Evolutionary conservation across 2,888 invertebrate species (phyloP).

Genomic region (Phasia obesa): DNA sequence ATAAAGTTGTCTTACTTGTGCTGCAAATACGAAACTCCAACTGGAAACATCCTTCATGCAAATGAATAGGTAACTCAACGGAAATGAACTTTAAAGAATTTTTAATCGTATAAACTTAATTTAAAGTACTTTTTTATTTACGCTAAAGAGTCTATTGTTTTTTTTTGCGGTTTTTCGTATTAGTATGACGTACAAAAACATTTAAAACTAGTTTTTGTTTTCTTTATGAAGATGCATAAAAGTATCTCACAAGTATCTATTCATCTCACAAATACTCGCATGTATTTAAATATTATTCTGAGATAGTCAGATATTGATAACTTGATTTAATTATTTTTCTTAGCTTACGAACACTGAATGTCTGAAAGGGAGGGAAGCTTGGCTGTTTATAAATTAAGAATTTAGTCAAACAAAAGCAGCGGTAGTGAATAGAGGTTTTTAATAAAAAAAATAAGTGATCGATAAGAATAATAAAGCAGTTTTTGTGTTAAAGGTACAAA

Average conservation of each 20-base stretch:
- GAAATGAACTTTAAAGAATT: too few species aligned
- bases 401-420: conserved; percentile 66
- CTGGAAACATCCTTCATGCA: too few species aligned
- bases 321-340: conserved; percentile 59
- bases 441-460: conserved; percentile 29
- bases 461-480: conserved; percentile 13
- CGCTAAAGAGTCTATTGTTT: background rate
- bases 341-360: conserved; percentile 37
- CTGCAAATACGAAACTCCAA: too few species aligned
- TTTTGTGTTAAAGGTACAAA: conserved; percentile 47
- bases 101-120: background rate
- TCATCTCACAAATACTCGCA: background rate
- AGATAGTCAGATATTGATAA: conserved; percentile 62
- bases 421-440: conserved; percentile 58
- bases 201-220: conserved; percentile 54
- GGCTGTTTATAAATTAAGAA: conserved; percentile 36
- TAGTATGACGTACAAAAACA: conserved; percentile 30
- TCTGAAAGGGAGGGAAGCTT: conserved; percentile 1
- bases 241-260: conserved; percentile 30
- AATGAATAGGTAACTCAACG: too few species aligned
- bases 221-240: conserved; percentile 44
- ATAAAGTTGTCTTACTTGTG: too few species aligned
- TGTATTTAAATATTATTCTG: conserved; percentile 48
- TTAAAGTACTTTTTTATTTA: conserved; percentile 1
- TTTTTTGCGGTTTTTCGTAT: conserved; percentile 14